Base-by-base conservation (phyloP, 2,888 invertebrate species). In the Leptarthrus brevirostris region DNA sequence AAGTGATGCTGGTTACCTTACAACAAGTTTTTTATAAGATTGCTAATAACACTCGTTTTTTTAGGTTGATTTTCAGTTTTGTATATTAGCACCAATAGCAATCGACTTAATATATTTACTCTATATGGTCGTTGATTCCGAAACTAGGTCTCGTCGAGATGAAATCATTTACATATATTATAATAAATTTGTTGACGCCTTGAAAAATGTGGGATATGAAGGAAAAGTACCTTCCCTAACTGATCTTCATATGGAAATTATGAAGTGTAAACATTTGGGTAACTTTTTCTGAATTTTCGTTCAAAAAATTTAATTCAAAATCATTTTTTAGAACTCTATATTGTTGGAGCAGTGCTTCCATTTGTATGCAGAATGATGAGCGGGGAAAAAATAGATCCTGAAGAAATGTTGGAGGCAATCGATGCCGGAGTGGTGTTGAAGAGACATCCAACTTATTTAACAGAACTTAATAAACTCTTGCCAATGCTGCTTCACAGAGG, bases 21-120 rank as follows among this genome's bases (percentile, higher is more conserved):
- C n/a, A n/a, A n/a, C n/a, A n/a, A n/a, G n/a, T n/a, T n/a, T n/a
- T n/a, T n/a, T n/a, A n/a, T n/a, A n/a, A n/a, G n/a, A n/a, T n/a
- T n/a, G n/a, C n/a, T n/a, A n/a, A n/a, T n/a, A n/a, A n/a, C n/a
- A n/a, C n/a, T n/a, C n/a, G n/a, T n/a, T n/a, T 16, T 53, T 72
- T 54, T 20, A 77, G 77, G 8, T 77, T 44, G 77, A 77, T 72
- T 76, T 74, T 40, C 74, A 76, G 73, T 12, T 76, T 10, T 56
- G 69, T 16, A 30, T 75, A 18, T 76, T 76, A 74, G 74, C 64
- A 20, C 54, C 77, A 16, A 73, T 74, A 10, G 56, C 58, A 14
- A 73, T 76, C 69, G 77, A 77, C 71, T 5, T 77, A 3, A 64
- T 72, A 8, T 76, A 76, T 72, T 14, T 26, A 2, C 18, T 75